Evolutionary conservation across 2,888 invertebrate species (phyloP).

Genomic region (Seladonia tumulorum): DNA sequence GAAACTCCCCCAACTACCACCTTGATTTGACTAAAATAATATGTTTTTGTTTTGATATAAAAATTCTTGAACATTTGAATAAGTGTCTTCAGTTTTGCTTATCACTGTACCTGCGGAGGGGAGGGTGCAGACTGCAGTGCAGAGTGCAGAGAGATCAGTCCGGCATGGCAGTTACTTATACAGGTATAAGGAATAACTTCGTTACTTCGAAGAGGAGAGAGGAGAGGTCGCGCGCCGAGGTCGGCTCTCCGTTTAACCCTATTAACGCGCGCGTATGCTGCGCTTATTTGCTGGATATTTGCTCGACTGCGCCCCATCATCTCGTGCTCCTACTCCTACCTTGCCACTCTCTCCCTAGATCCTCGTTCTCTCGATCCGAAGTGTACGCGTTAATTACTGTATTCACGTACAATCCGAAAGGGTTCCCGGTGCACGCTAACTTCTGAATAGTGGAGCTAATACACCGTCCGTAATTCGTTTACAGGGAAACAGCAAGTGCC

Average conservation of each 20-base stretch:
- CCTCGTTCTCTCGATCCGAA: conserved; percentile 73
- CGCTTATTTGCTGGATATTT: conserved; percentile 76
- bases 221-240: conserved; percentile 53
- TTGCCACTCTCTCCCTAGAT: conserved; percentile 47
- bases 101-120: conserved; percentile 23
- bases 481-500: conserved; percentile 71
- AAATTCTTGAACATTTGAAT: no score
- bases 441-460: conserved; percentile 84
- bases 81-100: no score
- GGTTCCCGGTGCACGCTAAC: conserved; percentile 74
- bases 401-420: conserved; percentile 81
- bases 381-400: conserved; percentile 82
- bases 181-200: conserved; percentile 71
- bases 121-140: neutral
- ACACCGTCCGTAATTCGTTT: conserved; percentile 81
- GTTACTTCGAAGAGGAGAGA: conserved; percentile 70
- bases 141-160: conserved; percentile 39
- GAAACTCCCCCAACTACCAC: no score
- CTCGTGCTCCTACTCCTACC: conserved; percentile 17
- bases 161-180: conserved; percentile 66
- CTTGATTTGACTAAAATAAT: no score
- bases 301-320: conserved; percentile 50
- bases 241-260: conserved; percentile 77
- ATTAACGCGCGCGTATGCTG: conserved; percentile 78
- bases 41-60: no score